Evolutionary conservation across 2,888 invertebrate species (phyloP).

Genomic region (Drosophila fulvimacula): DNA sequence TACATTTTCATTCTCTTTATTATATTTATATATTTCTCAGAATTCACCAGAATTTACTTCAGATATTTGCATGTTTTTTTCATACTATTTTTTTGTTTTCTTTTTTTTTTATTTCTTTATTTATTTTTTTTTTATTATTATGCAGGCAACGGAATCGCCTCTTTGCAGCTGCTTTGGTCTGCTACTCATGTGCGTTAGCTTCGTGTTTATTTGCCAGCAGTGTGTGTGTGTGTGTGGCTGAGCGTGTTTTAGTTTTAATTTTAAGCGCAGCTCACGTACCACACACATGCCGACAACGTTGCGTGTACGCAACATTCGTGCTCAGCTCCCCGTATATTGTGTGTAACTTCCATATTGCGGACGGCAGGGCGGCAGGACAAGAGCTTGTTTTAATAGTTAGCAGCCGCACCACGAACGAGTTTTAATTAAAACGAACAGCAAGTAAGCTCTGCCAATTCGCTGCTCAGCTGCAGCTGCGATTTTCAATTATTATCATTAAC

Average conservation of each 20-base stretch:
- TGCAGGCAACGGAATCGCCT: neutral
- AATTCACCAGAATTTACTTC: constrained; percentile 6
- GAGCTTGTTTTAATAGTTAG: constrained; percentile 15
- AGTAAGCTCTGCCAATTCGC: neutral
- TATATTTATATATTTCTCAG: constrained; percentile 5
- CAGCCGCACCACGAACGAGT: constrained; percentile 38
- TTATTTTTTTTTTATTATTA: constrained; percentile 2
- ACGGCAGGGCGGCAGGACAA: neutral
- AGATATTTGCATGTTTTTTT: constrained; percentile 18
- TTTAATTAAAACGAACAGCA: constrained; percentile 53
- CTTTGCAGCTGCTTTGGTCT: constrained; percentile 4
- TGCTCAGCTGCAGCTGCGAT: constrained; percentile 1
- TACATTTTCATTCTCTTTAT: neutral
- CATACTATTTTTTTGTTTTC: neutral
- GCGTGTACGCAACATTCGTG: constrained; percentile 38
- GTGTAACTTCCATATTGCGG: constrained; percentile 19
- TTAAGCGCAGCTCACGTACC: constrained; percentile 33
- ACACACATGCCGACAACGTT: constrained; percentile 34
- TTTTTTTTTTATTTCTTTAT: neutral
- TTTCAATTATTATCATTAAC: constrained; percentile 5
- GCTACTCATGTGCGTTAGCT: neutral
- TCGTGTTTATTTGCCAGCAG: constrained; percentile 11
- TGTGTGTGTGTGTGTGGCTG: neutral
- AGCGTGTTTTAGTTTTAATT: constrained; percentile 41
- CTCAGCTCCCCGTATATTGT: constrained; percentile 10